phyloP scores from a whole-genome alignment of 1,140 invertebrate genomes.

The Leguminivora glycinivorella region DNA sequence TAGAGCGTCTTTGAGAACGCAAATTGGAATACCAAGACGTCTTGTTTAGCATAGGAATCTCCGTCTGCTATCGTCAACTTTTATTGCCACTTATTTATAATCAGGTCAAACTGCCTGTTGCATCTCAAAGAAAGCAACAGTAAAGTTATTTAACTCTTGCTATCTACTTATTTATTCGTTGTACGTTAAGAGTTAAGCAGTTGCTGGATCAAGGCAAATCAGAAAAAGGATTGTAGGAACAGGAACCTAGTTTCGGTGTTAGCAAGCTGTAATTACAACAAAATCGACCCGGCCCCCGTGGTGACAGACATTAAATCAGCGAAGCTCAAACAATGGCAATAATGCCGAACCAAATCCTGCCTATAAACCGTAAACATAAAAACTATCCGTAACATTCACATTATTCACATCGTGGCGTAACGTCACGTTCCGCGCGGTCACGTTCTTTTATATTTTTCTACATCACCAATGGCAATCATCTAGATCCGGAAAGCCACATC shows the following conservation, averaged over 20 bases:
- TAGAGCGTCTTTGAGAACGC: not conserved
- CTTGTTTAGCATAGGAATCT: not conserved
- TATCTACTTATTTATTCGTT: too few species aligned
- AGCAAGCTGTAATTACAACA: not conserved
- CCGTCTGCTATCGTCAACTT: not conserved
- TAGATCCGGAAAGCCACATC: not conserved
- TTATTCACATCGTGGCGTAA: conserved; percentile 28
- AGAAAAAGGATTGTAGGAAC: too few species aligned
- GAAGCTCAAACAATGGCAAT: conserved; percentile 6
- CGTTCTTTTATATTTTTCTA: conserved; percentile 45
- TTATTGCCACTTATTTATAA: not conserved
- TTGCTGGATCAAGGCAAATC: too few species aligned
- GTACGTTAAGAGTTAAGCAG: too few species aligned
- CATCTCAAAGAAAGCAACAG: too few species aligned
- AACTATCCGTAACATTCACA: conserved; percentile 30
- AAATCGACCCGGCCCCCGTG: not conserved
- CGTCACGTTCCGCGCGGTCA: conserved; percentile 42
- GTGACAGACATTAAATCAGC: not conserved
- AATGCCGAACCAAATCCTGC: conserved; percentile 9
- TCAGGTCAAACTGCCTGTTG: too few species aligned
- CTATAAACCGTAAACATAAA: conserved; percentile 31
- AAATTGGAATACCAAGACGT: not conserved
- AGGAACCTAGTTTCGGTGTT: not conserved
- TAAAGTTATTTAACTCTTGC: too few species aligned
- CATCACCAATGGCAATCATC: conserved; percentile 34